phyloP scores from a whole-genome alignment of 2,888 invertebrate genomes.

The Coelopa pilipes region DNA sequence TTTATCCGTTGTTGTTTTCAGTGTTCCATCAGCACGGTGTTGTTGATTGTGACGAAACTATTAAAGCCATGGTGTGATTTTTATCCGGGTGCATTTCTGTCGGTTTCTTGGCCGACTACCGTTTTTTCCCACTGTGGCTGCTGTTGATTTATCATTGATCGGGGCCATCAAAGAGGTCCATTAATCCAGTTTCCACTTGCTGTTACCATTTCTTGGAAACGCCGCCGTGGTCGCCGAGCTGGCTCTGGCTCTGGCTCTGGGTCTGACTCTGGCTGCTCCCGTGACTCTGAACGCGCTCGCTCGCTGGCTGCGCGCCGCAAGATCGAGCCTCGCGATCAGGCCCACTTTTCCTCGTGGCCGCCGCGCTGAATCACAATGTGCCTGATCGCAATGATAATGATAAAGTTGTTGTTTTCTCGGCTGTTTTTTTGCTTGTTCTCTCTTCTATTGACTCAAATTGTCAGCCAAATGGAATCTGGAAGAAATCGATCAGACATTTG shows the following conservation, averaged over 20 bases:
- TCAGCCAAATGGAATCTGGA: slow-evolving; percentile 20
- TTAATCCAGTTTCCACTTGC: slow-evolving; percentile 21
- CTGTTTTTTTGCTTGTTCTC: background rate
- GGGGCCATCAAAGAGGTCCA: slow-evolving; percentile 6
- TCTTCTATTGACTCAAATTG: slow-evolving; percentile 1
- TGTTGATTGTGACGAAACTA: too few relatives aligned
- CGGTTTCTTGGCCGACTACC: background rate
- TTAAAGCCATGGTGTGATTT: too few relatives aligned
- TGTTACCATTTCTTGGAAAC: slow-evolving; percentile 25
- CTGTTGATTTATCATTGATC: slow-evolving; percentile 12
- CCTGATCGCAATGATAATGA: too few relatives aligned
- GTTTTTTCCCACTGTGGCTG: background rate
- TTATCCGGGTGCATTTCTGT: too few relatives aligned
- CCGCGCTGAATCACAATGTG: too few relatives aligned
- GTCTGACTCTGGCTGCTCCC: background rate
- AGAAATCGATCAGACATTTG: slow-evolving; percentile 8
- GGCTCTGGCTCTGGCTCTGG: too few relatives aligned
- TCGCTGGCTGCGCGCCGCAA: too few relatives aligned
- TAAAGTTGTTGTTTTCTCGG: too few relatives aligned
- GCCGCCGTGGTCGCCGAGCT: background rate
- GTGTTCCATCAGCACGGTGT: too few relatives aligned
- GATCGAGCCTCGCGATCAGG: too few relatives aligned
- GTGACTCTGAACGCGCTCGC: background rate
- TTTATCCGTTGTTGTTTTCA: too few relatives aligned
- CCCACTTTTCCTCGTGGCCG: too few relatives aligned